Evolutionary conservation across 2,113 vertebrate genomes (phyloP), one percentile per base, ranked within the genome.

Genomic region (Speoplatyrhinus poulsoni): DNA sequence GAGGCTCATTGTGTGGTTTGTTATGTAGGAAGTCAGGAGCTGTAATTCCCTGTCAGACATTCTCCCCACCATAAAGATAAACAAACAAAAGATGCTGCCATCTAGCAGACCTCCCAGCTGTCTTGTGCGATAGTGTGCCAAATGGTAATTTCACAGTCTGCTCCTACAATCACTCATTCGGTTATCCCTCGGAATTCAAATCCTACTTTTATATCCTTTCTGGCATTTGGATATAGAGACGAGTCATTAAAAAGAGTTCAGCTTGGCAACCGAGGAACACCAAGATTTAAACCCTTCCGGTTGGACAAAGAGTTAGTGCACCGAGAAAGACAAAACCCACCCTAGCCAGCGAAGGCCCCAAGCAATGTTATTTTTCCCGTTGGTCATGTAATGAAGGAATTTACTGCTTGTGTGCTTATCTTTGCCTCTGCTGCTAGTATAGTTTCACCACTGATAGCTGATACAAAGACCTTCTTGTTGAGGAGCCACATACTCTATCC

Each of bases 101-200:
- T 60, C 46, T 69, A 70, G 73, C 80, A 19, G 82, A 78, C 81
- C 60, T 81, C 76, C 76, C 73, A 19, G 65, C 16, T 60, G 81
- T 12, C 77, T 74, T 79, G n/a, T 80, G 72, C 85, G 78, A 79
- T 26, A 4, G 71, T 3, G 62, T 72, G 72, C 61, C 76, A 70
- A 72, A 84, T 82, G 66, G 69, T 2, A 52, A 62, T 80, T 80
- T 85, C 76, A 86, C 73, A 46, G 79, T 82, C 57, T n/a, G 19
- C 67, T 62, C 71, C 70, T 57, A 62, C 41, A 5, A 46, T 19
- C n/a, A 46, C n/a, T 48, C n/a, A 11, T 41, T 41, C 7, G 36
- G 36, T 41, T 46, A 32, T 48, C 60, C 13, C 11, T 16, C 36
- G 16, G n/a, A 9, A 17, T 41, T 58, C 9, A 58, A 58, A 11